phyloP scores from a whole-genome alignment of 1,140 invertebrate genomes.

The Drosophila sucinea region DNA sequence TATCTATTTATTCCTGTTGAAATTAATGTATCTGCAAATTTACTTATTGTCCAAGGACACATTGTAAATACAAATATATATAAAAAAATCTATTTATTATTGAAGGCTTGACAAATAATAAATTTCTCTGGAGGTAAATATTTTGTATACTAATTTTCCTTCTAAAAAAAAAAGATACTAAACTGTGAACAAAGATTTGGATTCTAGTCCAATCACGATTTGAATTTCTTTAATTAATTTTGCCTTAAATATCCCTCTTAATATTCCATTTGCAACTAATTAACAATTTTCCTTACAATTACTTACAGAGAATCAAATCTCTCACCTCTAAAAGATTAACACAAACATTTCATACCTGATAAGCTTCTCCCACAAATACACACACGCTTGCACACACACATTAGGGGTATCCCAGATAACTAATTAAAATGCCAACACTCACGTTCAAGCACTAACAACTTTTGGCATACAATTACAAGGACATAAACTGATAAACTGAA shows the following conservation, averaged over 20 bases:
- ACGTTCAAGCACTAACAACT: constrained; percentile 30
- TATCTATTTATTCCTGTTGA: no score
- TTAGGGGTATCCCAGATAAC: not conserved
- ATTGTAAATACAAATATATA: no score
- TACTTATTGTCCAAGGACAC: no score
- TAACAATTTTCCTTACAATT: not conserved
- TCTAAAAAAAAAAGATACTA: not conserved
- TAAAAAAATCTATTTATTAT: no score
- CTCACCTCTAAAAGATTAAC: not conserved
- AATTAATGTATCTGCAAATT: no score
- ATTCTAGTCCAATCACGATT: not conserved
- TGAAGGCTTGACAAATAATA: no score
- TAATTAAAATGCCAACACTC: constrained; percentile 51
- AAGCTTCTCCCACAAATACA: not conserved
- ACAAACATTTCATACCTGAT: constrained; percentile 22
- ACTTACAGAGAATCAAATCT: not conserved
- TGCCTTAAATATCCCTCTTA: not conserved
- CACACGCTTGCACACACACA: not conserved
- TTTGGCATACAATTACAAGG: constrained; percentile 17
- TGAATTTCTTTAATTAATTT: not conserved
- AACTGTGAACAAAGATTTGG: not conserved
- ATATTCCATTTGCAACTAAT: not conserved
- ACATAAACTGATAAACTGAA: constrained; percentile 26
- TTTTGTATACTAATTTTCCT: no score
- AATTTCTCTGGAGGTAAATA: no score